Base-by-base conservation (phyloP, 2,888 invertebrate genomes). In the Pollenia angustigena region DNA sequence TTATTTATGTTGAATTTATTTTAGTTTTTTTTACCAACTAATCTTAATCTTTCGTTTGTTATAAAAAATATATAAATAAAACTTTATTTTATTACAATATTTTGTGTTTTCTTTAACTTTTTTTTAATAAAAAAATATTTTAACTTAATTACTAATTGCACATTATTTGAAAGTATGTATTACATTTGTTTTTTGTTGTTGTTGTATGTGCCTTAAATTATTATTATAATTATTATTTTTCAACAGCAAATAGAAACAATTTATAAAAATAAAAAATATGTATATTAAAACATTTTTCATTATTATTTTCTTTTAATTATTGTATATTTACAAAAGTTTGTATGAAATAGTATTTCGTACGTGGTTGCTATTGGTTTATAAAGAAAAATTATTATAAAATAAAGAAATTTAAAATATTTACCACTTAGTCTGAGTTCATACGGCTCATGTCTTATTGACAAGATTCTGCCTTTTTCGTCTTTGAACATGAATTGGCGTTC, bases 91-190 rank as follows among this genome's bases (percentile, higher is more conserved):
- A 48, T 68, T 56, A 18, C 4, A 52, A 8, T 16, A n/a, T 52
- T 40, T 48, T 50, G 12, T 68, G 42, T 50, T 74, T 54, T 50
- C 18, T 44, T 48, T 6, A 32, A 32, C 4, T 74, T 48, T 18
- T 11, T 56, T 62, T 64, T 62, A 50, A 74, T 82, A 62, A 82
- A 62, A 82, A 69, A 81, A 62, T 62, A 54, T 75, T 16, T 66
- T n/a, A 69, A 76, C 48, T 48, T 74, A 82, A 74, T 76, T 52
- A 75, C 64, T 71, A 78, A 78, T 83, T 83, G 83, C 78, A 83
- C 82, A 32, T 48, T 64, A 46, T 44, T 71, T 62, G 23, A 60
- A 71, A 52, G 12, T 80, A 32, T 69, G 32, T 6, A 32, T 69
- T 56, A 12, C 46, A 68, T 56, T 76, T 58, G 9, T 14, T n/a